Evolutionary conservation across 2,888 invertebrate species (phyloP).

Genomic region (Phlogophora meticulosa): DNA sequence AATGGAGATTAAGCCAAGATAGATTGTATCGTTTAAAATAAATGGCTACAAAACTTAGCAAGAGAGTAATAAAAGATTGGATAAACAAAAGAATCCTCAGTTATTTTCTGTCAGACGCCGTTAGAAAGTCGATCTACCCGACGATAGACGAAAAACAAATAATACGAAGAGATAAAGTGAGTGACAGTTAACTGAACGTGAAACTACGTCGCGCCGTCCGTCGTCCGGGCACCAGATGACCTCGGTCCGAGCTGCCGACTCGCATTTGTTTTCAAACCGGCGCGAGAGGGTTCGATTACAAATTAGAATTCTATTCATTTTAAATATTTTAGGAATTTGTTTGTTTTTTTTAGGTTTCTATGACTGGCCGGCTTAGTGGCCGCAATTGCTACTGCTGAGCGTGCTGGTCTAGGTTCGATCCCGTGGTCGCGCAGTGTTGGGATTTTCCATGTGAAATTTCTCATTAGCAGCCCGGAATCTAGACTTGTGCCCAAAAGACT

Average conservation of each 20-base stretch:
- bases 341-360: background rate
- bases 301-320: constrained; percentile 26
- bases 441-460: background rate
- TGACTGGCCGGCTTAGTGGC: background rate
- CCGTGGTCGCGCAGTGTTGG: background rate
- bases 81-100: constrained; percentile 20
- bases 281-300: constrained; percentile 16
- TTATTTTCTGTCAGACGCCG: background rate
- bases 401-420: too few relatives aligned
- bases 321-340: constrained; percentile 10
- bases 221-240: constrained; percentile 1
- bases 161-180: constrained; percentile 33
- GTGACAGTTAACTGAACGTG: constrained; percentile 39
- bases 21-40: background rate
- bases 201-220: constrained; percentile 15
- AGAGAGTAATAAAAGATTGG: background rate
- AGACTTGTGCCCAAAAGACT: too few relatives aligned
- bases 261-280: constrained; percentile 24
- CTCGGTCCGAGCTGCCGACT: constrained; percentile 3
- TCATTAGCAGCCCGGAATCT: too few relatives aligned
- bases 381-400: too few relatives aligned
- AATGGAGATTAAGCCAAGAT: background rate
- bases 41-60: background rate
- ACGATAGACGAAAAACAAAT: constrained; percentile 30
- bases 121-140: constrained; percentile 30